A percentile compares a stretch with the other conserved stretches of the same genome.
Evolutionary conservation across 2,888 invertebrate species (phyloP).

Genomic region (Microctonus hyperodae): DNA sequence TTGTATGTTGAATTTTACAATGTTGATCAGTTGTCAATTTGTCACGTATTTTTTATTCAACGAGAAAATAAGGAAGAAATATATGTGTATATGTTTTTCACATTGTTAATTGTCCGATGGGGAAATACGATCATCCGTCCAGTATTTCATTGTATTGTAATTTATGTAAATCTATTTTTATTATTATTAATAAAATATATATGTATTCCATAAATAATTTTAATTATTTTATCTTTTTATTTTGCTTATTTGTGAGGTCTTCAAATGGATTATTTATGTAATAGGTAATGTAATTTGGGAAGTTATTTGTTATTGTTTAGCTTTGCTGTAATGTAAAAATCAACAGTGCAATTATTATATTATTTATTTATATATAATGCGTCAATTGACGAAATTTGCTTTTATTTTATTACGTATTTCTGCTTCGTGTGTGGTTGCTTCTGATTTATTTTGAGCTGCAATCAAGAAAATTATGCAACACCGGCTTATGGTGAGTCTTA

Average conservation of each 20-base stretch:
- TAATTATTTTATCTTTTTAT: constrained; percentile 18
- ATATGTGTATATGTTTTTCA: not conserved
- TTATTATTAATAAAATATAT: constrained; percentile 53
- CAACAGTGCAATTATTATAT: not conserved
- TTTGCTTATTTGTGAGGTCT: constrained; percentile 19
- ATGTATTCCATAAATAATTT: constrained; percentile 41
- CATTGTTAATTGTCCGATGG: constrained; percentile 26
- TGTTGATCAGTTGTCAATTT: not conserved
- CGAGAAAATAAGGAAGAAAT: not conserved
- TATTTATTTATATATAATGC: not conserved
- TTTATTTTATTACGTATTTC: not conserved
- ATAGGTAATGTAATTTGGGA: not conserved
- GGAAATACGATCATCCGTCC: constrained; percentile 44
- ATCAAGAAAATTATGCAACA: not conserved
- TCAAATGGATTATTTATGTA: not conserved
- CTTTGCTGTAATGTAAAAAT: not conserved
- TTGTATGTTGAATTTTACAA: too few relatives aligned
- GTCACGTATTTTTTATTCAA: not conserved
- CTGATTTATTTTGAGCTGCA: not conserved
- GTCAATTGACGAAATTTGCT: not conserved
- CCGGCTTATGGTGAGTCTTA: not conserved
- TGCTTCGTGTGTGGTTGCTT: constrained; percentile 16
- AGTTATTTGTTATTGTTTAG: constrained; percentile 5
- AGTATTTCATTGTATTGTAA: constrained; percentile 56
- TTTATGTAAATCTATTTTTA: constrained; percentile 53